phyloP scores from a whole-genome alignment of 2,888 invertebrate genomes.

The Dascillus cervinus region DNA sequence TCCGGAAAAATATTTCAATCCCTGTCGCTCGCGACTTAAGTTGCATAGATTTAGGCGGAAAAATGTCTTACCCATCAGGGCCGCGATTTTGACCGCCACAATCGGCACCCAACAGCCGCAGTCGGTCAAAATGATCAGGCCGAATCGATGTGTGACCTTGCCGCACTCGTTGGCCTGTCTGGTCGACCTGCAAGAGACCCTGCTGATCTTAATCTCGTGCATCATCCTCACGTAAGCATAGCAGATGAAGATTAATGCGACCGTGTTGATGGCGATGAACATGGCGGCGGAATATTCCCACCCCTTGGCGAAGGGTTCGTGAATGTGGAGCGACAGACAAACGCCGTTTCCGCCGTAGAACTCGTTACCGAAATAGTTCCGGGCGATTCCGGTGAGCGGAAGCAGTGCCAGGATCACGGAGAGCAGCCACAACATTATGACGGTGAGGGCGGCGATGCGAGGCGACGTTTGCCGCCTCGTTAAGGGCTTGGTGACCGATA shows the following conservation, averaged over 20 bases:
- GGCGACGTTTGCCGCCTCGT: conserved; percentile 40
- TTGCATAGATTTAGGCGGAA: too few relatives aligned
- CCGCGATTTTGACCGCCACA: conserved; percentile 49
- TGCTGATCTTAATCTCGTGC: conserved; percentile 49
- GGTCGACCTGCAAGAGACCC: conserved; percentile 50
- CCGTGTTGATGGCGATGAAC: conserved; percentile 49
- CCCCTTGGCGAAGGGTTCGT: conserved; percentile 54
- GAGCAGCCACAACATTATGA: conserved; percentile 45
- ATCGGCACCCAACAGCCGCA: conserved; percentile 56
- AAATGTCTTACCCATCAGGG: conserved; percentile 46
- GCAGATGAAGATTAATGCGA: conserved; percentile 50
- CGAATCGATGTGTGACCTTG: conserved; percentile 50
- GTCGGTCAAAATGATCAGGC: conserved; percentile 52
- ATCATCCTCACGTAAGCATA: conserved; percentile 53
- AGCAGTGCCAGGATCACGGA: conserved; percentile 44
- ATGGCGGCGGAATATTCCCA: conserved; percentile 54
- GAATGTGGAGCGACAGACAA: conserved; percentile 52
- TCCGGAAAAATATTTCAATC: too few relatives aligned
- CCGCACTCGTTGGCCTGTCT: conserved; percentile 50
- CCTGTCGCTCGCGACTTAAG: too few relatives aligned
- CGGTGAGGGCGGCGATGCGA: conserved; percentile 43
- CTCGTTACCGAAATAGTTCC: conserved; percentile 46
- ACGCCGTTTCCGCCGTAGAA: conserved; percentile 56
- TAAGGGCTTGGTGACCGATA: conserved; percentile 53
- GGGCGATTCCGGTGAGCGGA: conserved; percentile 42